A percentile compares a stretch with the other conserved stretches of the same genome.
phyloP scores from a whole-genome alignment of 2,797 vertebrate species.

The Arrhamphus sclerolepis region DNA sequence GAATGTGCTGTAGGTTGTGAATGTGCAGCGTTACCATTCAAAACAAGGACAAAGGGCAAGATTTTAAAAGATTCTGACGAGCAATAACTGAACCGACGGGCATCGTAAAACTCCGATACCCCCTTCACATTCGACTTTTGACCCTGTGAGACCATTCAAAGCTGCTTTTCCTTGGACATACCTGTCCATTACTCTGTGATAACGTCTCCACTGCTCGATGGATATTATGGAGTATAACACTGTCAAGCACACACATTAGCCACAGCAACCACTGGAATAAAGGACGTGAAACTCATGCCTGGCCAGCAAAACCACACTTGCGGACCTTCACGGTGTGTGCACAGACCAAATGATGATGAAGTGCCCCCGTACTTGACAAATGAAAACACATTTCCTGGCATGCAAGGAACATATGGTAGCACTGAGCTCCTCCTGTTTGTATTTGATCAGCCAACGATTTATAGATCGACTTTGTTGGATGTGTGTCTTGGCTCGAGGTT shows the following conservation, averaged over 20 bases:
- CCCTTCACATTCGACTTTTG: conserved; percentile 25
- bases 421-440: conserved; percentile 36
- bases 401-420: conserved; percentile 36
- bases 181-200: conserved; percentile 18
- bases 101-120: neutral
- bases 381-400: conserved; percentile 24
- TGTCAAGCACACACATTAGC: conserved; percentile 31
- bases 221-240: conserved; percentile 19
- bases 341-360: conserved; percentile 55
- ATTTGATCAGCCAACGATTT: conserved; percentile 50
- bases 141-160: conserved; percentile 10
- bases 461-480: conserved; percentile 51
- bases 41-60: no score
- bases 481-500: conserved; percentile 57
- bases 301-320: conserved; percentile 48
- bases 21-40: no score
- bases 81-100: no score
- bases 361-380: conserved; percentile 32
- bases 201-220: conserved; percentile 4
- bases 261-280: conserved; percentile 28
- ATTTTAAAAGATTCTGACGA: no score
- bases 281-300: neutral
- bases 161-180: conserved; percentile 11
- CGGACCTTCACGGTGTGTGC: conserved; percentile 38
- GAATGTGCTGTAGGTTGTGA: conserved; percentile 6